Evolutionary conservation across 2,797 vertebrate species (phyloP).

Genomic region (Fistularia tabacaria): DNA sequence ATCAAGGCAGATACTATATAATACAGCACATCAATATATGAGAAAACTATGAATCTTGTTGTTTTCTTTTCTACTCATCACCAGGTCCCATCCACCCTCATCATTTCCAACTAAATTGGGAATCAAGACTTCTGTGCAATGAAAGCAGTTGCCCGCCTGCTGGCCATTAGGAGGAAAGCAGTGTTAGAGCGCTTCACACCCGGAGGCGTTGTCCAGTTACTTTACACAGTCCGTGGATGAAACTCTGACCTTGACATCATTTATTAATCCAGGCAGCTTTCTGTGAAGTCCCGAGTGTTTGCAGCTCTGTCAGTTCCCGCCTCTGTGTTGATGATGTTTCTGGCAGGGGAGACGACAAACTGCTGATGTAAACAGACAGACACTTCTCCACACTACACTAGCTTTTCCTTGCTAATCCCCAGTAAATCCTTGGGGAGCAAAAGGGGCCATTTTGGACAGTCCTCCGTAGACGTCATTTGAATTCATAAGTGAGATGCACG

Average conservation of each 20-base stretch:
- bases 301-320: slow-evolving; percentile 18
- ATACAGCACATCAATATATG: no score
- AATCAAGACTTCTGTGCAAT: no score
- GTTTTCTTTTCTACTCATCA: no score
- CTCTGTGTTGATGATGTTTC: slow-evolving; percentile 11
- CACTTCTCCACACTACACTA: slow-evolving; percentile 49
- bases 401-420: slow-evolving; percentile 51
- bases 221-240: neutral
- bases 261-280: slow-evolving; percentile 17
- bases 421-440: slow-evolving; percentile 47
- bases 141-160: no score
- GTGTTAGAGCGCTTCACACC: no score
- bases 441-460: slow-evolving; percentile 50
- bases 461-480: slow-evolving; percentile 44
- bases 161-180: no score
- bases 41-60: no score
- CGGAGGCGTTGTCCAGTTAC: no score
- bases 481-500: slow-evolving; percentile 42
- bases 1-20: no score
- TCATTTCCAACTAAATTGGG: no score
- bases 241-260: slow-evolving; percentile 22
- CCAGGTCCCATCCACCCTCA: no score
- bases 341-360: slow-evolving; percentile 26
- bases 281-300: slow-evolving; percentile 13
- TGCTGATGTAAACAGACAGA: slow-evolving; percentile 57